Conservation (phyloP, 2,113 vertebrate genomes). For the Pseudorectes ferrugineus region DNA sequence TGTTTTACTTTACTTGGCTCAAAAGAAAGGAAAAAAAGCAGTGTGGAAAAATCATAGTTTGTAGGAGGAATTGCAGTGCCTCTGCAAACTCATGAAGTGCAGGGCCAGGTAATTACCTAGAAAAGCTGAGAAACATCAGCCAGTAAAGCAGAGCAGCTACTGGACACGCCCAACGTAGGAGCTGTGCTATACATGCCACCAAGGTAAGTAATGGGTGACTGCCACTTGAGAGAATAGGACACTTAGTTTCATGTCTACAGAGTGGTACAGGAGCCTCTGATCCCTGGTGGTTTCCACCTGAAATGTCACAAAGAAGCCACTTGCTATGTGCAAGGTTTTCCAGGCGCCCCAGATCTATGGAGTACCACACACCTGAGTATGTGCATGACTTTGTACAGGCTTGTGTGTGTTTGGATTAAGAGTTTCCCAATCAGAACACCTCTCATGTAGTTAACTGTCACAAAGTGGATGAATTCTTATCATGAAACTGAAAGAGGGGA, state of each 20-base stretch:
- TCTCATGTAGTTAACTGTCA: neutral
- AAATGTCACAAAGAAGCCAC: neutral
- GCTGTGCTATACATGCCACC: accelerated
- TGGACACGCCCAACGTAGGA: neutral
- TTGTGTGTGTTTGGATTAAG: neutral
- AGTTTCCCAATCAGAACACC: neutral
- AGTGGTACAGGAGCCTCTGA: neutral
- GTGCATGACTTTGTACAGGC: neutral
- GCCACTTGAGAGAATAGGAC: neutral
- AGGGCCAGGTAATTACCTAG: neutral
- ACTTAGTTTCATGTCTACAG: neutral
- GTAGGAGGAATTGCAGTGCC: neutral
- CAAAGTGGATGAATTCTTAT: neutral
- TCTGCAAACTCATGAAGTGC: neutral
- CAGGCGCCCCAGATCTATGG: too few relatives aligned
- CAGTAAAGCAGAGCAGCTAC: neutral
- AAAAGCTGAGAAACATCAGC: neutral
- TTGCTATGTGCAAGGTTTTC: neutral
- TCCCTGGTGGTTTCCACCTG: neutral
- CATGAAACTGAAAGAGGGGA: neutral
- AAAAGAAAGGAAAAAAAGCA: neutral
- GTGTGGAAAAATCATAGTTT: neutral
- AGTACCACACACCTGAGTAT: neutral
- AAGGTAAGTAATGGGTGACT: neutral
- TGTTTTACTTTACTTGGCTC: constrained; percentile 39